Base-by-base conservation (phyloP, 2,888 invertebrate species). In the Acleris emargana region DNA sequence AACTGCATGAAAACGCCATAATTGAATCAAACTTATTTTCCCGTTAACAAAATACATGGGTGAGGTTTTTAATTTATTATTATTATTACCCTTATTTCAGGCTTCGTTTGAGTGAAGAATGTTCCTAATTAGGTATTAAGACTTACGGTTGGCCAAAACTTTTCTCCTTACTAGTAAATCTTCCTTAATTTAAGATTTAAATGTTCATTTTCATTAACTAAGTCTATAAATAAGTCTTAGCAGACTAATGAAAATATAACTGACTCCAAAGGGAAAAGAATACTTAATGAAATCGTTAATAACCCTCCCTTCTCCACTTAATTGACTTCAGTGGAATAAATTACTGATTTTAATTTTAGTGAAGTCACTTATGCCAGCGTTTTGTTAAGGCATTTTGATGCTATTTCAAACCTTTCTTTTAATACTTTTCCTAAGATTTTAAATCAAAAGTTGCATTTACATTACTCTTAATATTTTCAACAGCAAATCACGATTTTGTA, bases 191-290 rank as follows among this genome's bases (percentile, higher is more conserved):
- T 20, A 54, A 28, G 52, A 45, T 52, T 45, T 20, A 28, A 11
- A 43, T 43, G 43, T 17, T 51, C n/a, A 18, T 45, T 57, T 57
- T 61, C 28, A 55, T 43, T 43, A 62, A 50, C 42, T 32, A 7
- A 42, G 54, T 17, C 49, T 42, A 55, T 62, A 62, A 62, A 22
- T 42, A 62, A 62, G 49, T 47, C 17, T 47, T 50, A 50, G 42
- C 49, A 50, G 55, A 18, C 50, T 58, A 63, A 58, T 58, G 47
- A 58, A 63, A 58, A 63, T 58, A 58, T 38, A 53, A 63, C 52
- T 13, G 22, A 63, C 47, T 63, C n/a, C 62, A 52, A 47, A 45
- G 52, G 52, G 63, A 58, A 58, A 45, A 25, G 20, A 45, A 38
- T 47, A 58, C 47, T 38, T 45, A 63, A 52, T 63, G 62, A 57